Evolutionary conservation across 2,113 vertebrate genomes (phyloP), one percentile per base, ranked within the genome.

Genomic region (Malurus elegans): DNA sequence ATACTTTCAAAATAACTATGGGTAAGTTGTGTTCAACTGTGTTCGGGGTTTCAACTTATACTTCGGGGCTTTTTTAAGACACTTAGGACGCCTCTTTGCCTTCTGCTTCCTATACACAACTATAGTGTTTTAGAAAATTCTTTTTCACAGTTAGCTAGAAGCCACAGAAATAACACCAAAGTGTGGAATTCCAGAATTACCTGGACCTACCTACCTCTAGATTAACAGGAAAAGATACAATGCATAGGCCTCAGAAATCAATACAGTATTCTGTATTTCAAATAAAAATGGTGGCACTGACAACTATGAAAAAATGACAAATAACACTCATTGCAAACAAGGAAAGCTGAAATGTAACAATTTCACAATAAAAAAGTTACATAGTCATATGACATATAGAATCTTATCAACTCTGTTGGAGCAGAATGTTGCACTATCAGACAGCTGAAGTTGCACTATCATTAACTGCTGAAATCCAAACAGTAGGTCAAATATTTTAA

Each of bases 11-110:
- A 79, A 82, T 54, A 91, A 74, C 29, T 73, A 19, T 24, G 18
- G 28, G 21, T 26, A 78, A 58, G 29, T 9, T 79, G 36, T 67
- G 31, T 47, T 62, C 48, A 57, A 28, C 29, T 56, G 44, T 38
- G 38, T 38, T 38, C 38, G 38, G 38, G 38, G 38, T 10, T 50
- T 62, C 48, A 57, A 28, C 29, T 56, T 38, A 54, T 48, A 81
- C 7, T 64, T 56, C 2, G 1, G 2, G 0, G 0, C 4, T 72
- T 65, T 71, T 71, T 23, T 4, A 50, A 70, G 28, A 31, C 26
- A 19, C 65, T 78, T 45, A 76, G 8, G 18, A 72, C 3, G 45
- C 3, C 13, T 76, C 17, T 47, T 40, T 53, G 23, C 18, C 31
- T 67, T 88, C 51, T 34, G 5, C 88, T 73, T 83, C 34, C 65